phyloP scores from a whole-genome alignment of 35 echinoderm and acorn worm species.

The Acanthaster planci region DNA sequence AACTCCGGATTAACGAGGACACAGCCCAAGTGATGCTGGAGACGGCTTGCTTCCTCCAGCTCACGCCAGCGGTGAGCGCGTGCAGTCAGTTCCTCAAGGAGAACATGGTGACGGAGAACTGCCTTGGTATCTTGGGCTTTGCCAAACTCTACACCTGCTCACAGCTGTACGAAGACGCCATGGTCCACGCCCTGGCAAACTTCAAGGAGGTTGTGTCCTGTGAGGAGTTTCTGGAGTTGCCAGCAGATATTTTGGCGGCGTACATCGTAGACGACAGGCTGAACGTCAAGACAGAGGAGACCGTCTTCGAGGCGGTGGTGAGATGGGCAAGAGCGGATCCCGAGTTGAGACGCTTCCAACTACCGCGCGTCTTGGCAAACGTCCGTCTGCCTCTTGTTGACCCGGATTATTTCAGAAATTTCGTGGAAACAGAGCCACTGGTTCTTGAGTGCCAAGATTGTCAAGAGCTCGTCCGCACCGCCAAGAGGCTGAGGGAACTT shows the following conservation, averaged over 20 bases:
- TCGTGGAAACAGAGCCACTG: slow-evolving; percentile 61
- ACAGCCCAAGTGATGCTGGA: slow-evolving; percentile 91
- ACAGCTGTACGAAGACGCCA: slow-evolving; percentile 79
- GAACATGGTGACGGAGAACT: slow-evolving; percentile 70
- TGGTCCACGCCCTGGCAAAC: slow-evolving; percentile 61
- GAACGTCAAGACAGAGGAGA: slow-evolving; percentile 83
- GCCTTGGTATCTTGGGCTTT: slow-evolving; percentile 85
- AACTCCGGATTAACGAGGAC: slow-evolving; percentile 61
- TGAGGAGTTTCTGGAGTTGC: slow-evolving; percentile 62
- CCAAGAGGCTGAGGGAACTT: slow-evolving; percentile 45
- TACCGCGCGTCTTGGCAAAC: slow-evolving; percentile 49
- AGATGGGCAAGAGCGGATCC: slow-evolving; percentile 66
- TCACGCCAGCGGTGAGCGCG: slow-evolving; percentile 69
- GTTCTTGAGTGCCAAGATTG: slow-evolving; percentile 26
- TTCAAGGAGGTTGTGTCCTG: slow-evolving; percentile 64
- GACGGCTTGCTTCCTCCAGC: slow-evolving; percentile 85
- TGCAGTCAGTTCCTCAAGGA: slow-evolving; percentile 87
- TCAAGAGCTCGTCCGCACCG: slow-evolving; percentile 16
- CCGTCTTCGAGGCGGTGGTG: slow-evolving; percentile 80
- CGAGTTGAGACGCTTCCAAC: slow-evolving; percentile 29
- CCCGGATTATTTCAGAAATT: slow-evolving; percentile 43
- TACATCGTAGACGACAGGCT: slow-evolving; percentile 82
- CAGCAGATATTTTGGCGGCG: slow-evolving; percentile 38
- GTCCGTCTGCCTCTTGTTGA: slow-evolving; percentile 93
- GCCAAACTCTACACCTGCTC: slow-evolving; percentile 77